Evolutionary conservation across 1,140 invertebrate genomes (phyloP).

Genomic region (Onthophagus taurus): DNA sequence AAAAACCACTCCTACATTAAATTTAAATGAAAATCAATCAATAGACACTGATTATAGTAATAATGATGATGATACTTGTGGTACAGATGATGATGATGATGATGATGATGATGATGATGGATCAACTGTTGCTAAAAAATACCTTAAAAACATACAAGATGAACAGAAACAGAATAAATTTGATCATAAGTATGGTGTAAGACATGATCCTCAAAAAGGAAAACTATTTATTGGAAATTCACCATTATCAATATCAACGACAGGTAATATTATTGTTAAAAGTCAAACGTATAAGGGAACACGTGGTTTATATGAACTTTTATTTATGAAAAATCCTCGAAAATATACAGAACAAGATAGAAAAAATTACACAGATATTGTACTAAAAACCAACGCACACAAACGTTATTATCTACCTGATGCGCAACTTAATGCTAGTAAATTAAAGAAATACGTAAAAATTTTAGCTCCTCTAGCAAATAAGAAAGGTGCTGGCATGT

Average conservation of each 20-base stretch:
- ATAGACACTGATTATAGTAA: neutral
- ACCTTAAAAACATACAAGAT: neutral
- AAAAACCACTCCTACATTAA: neutral
- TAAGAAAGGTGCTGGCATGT: neutral
- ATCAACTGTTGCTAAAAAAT: neutral
- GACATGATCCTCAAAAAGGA: conserved; percentile 5
- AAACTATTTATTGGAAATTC: conserved; percentile 15
- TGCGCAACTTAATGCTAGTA: neutral
- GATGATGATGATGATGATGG: neutral
- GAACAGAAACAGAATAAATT: neutral
- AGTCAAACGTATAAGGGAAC: conserved; percentile 13
- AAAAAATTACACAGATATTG: conserved; percentile 3
- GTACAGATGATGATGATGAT: neutral
- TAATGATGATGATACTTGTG: neutral
- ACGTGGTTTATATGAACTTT: conserved; percentile 15
- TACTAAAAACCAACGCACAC: neutral
- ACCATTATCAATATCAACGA: neutral
- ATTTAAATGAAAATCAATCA: neutral
- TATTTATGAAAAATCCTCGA: conserved; percentile 15
- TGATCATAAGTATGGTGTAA: conserved; percentile 14
- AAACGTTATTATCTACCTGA: neutral
- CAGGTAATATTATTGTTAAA: conserved; percentile 1
- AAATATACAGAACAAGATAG: conserved; percentile 9
- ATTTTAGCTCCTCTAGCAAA: conserved; percentile 13
- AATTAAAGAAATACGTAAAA: conserved; percentile 1